phyloP scores from a whole-genome alignment of 2,888 invertebrate genomes.

The Ptychoptera contaminata region DNA sequence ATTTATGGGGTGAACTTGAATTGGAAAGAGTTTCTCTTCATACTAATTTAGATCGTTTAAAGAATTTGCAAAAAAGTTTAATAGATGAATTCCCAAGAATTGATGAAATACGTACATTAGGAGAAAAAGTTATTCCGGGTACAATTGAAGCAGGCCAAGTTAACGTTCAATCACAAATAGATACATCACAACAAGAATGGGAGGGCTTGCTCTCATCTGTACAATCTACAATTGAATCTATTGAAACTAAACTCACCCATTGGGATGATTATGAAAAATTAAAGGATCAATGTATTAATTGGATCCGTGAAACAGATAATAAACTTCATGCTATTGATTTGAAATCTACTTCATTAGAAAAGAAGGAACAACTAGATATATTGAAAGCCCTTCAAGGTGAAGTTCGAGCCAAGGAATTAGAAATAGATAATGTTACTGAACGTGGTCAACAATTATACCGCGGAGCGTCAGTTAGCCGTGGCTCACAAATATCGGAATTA shows the following conservation, averaged over 20 bases:
- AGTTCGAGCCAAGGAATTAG: constrained; percentile 76
- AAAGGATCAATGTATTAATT: constrained; percentile 68
- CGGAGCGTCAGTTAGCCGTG: constrained; percentile 52
- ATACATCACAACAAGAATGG: constrained; percentile 82
- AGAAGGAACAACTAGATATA: constrained; percentile 67
- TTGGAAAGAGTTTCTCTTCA: constrained; percentile 71
- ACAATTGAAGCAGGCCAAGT: constrained; percentile 70
- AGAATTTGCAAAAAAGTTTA: constrained; percentile 59
- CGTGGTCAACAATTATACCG: constrained; percentile 73
- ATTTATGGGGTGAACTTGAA: constrained; percentile 68
- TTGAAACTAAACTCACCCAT: constrained; percentile 72
- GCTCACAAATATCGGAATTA: constrained; percentile 77
- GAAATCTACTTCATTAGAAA: constrained; percentile 66
- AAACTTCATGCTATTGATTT: constrained; percentile 76
- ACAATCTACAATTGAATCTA: constrained; percentile 56
- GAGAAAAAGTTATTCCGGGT: constrained; percentile 79
- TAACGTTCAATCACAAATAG: constrained; percentile 74
- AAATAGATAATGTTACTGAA: constrained; percentile 85
- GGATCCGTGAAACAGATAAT: constrained; percentile 79
- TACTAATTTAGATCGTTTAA: constrained; percentile 72
- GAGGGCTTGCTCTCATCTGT: constrained; percentile 63
- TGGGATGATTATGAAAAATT: constrained; percentile 84
- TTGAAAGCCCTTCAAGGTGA: constrained; percentile 71
- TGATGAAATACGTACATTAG: constrained; percentile 62
- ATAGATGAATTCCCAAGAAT: constrained; percentile 78